Evolutionary conservation across 64 coral and sea anemone species (phyloP).

Genomic region (Orbicella faveolata): DNA sequence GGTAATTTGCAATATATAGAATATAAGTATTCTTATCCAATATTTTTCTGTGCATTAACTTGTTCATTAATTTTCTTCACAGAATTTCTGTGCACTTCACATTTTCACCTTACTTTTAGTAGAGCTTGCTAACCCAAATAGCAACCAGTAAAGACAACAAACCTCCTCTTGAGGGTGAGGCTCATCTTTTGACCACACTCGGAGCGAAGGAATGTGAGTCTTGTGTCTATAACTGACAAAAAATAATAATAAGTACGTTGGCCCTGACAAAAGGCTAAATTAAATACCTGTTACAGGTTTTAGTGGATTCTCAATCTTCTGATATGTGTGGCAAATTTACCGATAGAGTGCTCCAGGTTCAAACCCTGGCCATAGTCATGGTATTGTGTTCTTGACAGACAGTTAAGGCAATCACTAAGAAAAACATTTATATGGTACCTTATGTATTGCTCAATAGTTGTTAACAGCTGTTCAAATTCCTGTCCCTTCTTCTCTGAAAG

Average conservation of each 20-base stretch:
- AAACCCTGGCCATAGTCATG: too few relatives aligned
- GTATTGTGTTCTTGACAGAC: neutral
- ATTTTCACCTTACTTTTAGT: neutral
- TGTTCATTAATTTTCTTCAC: too few relatives aligned
- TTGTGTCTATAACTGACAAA: conserved; percentile 83
- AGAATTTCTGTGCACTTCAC: neutral
- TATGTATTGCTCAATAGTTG: conserved; percentile 88
- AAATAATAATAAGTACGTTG: neutral
- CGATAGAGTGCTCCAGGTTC: too few relatives aligned
- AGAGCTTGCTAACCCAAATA: neutral
- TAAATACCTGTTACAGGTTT: too few relatives aligned
- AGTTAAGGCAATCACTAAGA: neutral
- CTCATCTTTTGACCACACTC: conserved; percentile 93
- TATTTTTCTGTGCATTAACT: too few relatives aligned
- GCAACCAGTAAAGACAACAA: neutral
- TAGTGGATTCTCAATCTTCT: too few relatives aligned
- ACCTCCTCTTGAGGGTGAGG: conserved; percentile 96
- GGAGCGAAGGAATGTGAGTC: conserved; percentile 71
- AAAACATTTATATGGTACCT: conserved; percentile 37
- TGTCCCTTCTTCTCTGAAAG: conserved; percentile 78
- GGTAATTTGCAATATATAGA: too few relatives aligned
- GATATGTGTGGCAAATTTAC: too few relatives aligned
- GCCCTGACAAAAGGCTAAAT: neutral
- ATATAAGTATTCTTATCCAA: too few relatives aligned
- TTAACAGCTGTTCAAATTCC: conserved; percentile 85